These are phyloP conservation scores for Pycnomerus fuliginosus DNA, from an alignment of 2,888 invertebrate species.

Conservation along the genomic window DNA sequence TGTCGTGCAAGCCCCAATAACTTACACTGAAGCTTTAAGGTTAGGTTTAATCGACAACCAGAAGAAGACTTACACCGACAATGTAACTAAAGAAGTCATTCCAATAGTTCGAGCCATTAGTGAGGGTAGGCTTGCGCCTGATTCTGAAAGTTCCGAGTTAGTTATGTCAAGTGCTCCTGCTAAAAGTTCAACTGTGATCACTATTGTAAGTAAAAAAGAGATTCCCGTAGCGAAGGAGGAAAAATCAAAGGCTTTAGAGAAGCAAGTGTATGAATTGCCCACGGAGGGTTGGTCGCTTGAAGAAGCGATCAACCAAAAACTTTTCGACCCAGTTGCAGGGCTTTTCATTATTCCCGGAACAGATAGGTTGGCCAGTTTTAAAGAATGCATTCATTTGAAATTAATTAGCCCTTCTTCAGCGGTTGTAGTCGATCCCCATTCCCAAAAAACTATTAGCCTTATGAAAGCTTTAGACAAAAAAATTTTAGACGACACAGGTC, in stretches of 20 bases:
- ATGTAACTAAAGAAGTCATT: conserved; percentile 69
- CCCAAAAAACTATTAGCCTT: conserved; percentile 67
- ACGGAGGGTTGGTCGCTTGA: conserved; percentile 79
- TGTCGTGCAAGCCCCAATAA: conserved; percentile 63
- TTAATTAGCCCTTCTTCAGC: conserved; percentile 85
- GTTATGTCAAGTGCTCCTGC: conserved; percentile 34
- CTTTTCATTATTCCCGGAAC: conserved; percentile 84
- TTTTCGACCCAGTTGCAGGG: conserved; percentile 82
- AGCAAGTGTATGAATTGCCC: conserved; percentile 76
- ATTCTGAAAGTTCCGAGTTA: conserved; percentile 48
- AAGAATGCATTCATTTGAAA: conserved; percentile 82
- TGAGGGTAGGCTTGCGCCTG: conserved; percentile 69
- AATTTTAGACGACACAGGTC: conserved; percentile 76
- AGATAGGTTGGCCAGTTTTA: conserved; percentile 78
- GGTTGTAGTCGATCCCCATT: conserved; percentile 74
- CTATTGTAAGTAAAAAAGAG: conserved; percentile 33
- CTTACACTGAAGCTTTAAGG: conserved; percentile 75
- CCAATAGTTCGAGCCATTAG: conserved; percentile 77
- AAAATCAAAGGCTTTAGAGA: conserved; percentile 54
- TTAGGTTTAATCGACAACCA: conserved; percentile 79
- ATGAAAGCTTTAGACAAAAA: conserved; percentile 74
- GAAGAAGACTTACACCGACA: conserved; percentile 74
- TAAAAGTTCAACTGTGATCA: conserved; percentile 34
- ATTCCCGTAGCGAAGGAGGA: conserved; percentile 21
- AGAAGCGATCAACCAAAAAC: conserved; percentile 78